A percentile compares a stretch with the other conserved stretches of the same genome.
Conservation (phyloP, 2,888 invertebrate genomes). For the Coremacera marginata region DNA sequence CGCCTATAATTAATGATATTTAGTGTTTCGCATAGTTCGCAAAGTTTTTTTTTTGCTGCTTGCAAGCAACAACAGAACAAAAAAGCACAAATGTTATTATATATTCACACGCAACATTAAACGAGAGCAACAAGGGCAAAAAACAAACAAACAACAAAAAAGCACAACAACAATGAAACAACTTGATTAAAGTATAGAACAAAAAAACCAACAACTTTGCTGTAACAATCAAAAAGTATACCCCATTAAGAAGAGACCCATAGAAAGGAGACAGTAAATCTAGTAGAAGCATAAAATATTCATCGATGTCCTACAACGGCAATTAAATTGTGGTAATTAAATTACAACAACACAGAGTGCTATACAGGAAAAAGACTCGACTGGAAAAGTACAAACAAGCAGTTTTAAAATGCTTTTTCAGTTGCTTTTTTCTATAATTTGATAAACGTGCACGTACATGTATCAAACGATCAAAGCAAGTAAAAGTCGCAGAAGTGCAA, state of each 20-base stretch:
- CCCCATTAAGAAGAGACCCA: not conserved
- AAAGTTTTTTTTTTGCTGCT: not conserved
- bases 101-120: conserved; percentile 17
- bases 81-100: conserved; percentile 17
- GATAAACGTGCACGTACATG: too few species aligned
- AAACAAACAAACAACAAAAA: not conserved
- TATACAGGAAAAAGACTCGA: too few species aligned
- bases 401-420: too few species aligned
- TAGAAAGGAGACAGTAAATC: not conserved
- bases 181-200: not conserved
- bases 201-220: not conserved
- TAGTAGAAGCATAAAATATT: too few species aligned
- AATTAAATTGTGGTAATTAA: too few species aligned
- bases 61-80: not conserved
- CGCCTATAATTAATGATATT: not conserved
- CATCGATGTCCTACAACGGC: too few species aligned
- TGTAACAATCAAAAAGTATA: not conserved
- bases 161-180: not conserved
- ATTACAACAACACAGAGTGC: too few species aligned
- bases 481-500: too few species aligned
- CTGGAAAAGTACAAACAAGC: too few species aligned
- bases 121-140: not conserved
- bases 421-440: too few species aligned
- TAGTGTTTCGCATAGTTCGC: not conserved
- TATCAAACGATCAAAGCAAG: too few species aligned